These are phyloP conservation scores for Elysia crispata DNA, from an alignment of 2,888 invertebrate genomes.

Conservation along the genomic window DNA sequence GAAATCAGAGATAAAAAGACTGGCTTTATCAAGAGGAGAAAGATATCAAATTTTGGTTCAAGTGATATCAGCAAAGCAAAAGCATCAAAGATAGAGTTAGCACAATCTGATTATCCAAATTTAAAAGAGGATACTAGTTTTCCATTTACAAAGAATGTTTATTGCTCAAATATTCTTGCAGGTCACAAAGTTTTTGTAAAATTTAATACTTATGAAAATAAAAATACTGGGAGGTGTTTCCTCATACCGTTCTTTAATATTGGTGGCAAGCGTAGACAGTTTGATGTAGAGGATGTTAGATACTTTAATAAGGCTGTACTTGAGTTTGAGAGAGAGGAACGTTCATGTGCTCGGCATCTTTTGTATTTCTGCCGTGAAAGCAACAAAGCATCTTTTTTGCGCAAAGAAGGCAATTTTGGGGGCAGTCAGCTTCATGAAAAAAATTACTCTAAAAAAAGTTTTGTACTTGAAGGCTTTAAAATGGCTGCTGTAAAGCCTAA, in stretches of 20 bases:
- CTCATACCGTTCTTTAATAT: constrained; percentile 46
- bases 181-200: constrained; percentile 46
- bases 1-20: constrained; percentile 16
- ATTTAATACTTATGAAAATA: constrained; percentile 43
- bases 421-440: constrained; percentile 12
- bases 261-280: constrained; percentile 43
- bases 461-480: constrained; percentile 37
- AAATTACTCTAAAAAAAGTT: constrained; percentile 31
- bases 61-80: not conserved
- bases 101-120: constrained; percentile 26
- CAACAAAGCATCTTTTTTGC: constrained; percentile 41
- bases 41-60: not conserved
- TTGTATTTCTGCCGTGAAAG: constrained; percentile 35
- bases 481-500: constrained; percentile 9
- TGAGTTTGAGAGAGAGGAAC: constrained; percentile 42
- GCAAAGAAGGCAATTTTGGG: constrained; percentile 35
- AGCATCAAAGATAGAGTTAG: too few species aligned
- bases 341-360: constrained; percentile 43
- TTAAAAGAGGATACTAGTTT: constrained; percentile 42
- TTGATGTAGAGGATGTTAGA: constrained; percentile 44
- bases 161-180: constrained; percentile 42
- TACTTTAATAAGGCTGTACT: constrained; percentile 43
- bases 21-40: not conserved
- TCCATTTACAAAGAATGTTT: constrained; percentile 6
- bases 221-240: constrained; percentile 21